Percentiles rank a stretch among this genome's conserved stretches.
These are phyloP conservation scores for Xerus inauris DNA, from an alignment of 2,113 vertebrate species.

Conservation along the genomic window DNA sequence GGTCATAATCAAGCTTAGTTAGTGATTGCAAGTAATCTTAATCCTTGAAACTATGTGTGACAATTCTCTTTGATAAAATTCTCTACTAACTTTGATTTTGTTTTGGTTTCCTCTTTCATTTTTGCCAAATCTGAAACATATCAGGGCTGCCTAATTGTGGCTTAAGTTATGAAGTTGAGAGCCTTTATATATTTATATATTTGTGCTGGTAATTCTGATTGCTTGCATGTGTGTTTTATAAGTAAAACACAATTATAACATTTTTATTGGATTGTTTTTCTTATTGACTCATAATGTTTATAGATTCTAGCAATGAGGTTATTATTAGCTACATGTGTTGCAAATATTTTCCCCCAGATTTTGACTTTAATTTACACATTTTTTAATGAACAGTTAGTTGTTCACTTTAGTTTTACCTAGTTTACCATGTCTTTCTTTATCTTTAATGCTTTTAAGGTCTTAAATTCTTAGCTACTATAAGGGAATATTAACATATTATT, in stretches of 20 bases:
- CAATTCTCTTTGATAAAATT: neutral
- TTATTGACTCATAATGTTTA: neutral
- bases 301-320: neutral
- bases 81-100: neutral
- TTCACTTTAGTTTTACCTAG: neutral
- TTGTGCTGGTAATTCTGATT: neutral
- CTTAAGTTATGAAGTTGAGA: neutral
- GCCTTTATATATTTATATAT: neutral
- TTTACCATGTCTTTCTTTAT: neutral
- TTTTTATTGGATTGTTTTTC: neutral
- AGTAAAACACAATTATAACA: neutral
- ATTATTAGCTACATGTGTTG: neutral
- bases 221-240: neutral
- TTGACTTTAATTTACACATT: neutral
- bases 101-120: neutral
- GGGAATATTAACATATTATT: neutral
- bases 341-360: neutral
- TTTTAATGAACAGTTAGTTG: neutral
- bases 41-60: neutral
- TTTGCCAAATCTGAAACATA: neutral
- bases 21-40: neutral
- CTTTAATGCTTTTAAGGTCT: neutral
- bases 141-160: neutral
- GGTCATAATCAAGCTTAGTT: neutral
- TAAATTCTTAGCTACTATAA: neutral